phyloP scores from a whole-genome alignment of 53 echinoderm and acorn worm species.

The Stichopus horrens region DNA sequence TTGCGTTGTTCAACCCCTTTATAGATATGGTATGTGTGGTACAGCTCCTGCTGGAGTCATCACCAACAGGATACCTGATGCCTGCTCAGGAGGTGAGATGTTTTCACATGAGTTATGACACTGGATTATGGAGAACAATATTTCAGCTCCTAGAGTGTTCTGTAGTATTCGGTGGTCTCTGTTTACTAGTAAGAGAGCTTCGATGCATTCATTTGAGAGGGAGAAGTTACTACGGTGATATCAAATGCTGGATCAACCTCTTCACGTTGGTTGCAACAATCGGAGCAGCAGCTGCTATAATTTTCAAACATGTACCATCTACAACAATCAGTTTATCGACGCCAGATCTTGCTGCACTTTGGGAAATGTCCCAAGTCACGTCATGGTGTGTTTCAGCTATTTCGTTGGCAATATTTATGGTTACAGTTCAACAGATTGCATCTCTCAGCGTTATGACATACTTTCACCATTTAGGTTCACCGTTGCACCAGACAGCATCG shows the following conservation, averaged over 20 bases:
- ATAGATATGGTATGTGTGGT: background rate
- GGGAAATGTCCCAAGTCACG: background rate
- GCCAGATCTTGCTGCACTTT: background rate
- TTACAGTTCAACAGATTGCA: background rate
- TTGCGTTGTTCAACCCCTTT: conserved; percentile 14
- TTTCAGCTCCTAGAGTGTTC: background rate
- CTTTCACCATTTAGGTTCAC: background rate
- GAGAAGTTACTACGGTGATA: conserved; percentile 14
- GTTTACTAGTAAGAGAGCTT: background rate
- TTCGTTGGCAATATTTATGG: conserved; percentile 21
- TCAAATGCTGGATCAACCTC: background rate
- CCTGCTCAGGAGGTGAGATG: background rate
- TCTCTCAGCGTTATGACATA: background rate
- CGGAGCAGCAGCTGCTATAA: background rate
- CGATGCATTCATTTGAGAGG: background rate
- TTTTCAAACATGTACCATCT: background rate
- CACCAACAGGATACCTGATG: conserved; percentile 25
- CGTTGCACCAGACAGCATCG: background rate
- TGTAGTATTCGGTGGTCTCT: background rate
- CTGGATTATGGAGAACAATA: no score
- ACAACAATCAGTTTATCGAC: background rate
- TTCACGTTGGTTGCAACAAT: background rate
- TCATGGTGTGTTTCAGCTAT: conserved; percentile 4
- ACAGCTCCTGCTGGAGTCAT: background rate
- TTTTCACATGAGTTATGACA: background rate